Percentiles rank a stretch among this genome's conserved stretches.
Evolutionary conservation across 2,888 invertebrate species (phyloP).

Genomic region (Dichetophora obliterata): DNA sequence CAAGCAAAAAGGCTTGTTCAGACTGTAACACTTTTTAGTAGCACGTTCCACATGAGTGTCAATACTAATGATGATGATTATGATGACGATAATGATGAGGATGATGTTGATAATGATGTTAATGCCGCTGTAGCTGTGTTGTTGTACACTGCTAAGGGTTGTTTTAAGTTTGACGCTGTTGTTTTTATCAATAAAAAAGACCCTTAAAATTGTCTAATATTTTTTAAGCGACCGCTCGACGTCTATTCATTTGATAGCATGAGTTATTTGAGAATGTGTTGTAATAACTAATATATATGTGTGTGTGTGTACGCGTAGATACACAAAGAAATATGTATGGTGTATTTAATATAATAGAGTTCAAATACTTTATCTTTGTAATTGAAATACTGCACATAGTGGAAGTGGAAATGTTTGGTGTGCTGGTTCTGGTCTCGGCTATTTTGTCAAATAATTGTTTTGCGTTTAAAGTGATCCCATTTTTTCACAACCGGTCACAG

Average conservation of each 20-base stretch:
- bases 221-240: not conserved
- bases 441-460: no score
- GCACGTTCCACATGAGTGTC: not conserved
- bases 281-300: no score
- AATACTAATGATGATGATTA: not conserved
- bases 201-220: not conserved
- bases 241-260: not conserved
- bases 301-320: no score
- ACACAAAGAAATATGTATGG: no score
- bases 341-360: no score
- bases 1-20: not conserved
- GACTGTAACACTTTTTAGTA: not conserved
- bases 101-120: not conserved
- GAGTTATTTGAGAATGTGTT: not conserved
- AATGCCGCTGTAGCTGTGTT: not conserved
- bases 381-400: no score
- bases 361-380: no score
- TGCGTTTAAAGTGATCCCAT: no score
- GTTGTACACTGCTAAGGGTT: not conserved
- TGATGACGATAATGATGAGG: not conserved
- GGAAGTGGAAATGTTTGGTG: no score
- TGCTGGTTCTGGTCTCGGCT: not conserved
- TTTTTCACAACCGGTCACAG: no score
- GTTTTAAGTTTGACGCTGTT: not conserved
- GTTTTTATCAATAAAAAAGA: slow-evolving; percentile 2